A percentile compares a stretch with the other conserved stretches of the same genome.
phyloP scores from a whole-genome alignment of 2,888 invertebrate species.

The Chorisops tibialis region DNA sequence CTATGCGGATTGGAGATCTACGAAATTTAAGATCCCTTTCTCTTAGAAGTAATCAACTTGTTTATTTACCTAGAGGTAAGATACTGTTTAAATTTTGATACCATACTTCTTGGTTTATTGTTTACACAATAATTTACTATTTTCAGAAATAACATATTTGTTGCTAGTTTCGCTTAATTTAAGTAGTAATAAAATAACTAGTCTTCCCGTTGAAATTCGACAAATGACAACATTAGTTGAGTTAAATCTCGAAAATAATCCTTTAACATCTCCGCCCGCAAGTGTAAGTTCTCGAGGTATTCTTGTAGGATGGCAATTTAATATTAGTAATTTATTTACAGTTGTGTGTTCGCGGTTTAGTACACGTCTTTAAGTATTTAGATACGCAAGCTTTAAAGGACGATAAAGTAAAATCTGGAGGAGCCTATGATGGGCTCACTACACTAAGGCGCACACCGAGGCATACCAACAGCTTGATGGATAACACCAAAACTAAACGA shows the following conservation, averaged over 20 bases:
- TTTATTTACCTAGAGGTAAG: constrained; percentile 81
- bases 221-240: constrained; percentile 81
- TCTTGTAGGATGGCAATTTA: not conserved
- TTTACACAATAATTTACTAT: too few species aligned
- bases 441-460: constrained; percentile 48
- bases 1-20: constrained; percentile 82
- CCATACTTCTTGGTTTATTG: constrained; percentile 5
- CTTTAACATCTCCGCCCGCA: constrained; percentile 86
- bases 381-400: constrained; percentile 81
- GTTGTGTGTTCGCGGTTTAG: constrained; percentile 87
- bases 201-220: constrained; percentile 82
- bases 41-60: constrained; percentile 80
- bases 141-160: constrained; percentile 81
- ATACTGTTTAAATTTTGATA: not conserved
- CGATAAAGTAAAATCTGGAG: constrained; percentile 44
- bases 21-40: constrained; percentile 74
- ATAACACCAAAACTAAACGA: constrained; percentile 43
- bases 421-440: constrained; percentile 50
- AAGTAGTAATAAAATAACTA: constrained; percentile 85
- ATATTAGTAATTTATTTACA: constrained; percentile 46
- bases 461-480: constrained; percentile 42
- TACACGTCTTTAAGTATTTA: constrained; percentile 92
- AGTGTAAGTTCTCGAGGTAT: constrained; percentile 64
- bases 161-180: constrained; percentile 82
- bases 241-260: constrained; percentile 82